phyloP scores from a whole-genome alignment of 2,797 vertebrate species.

The Apogon talboti region DNA sequence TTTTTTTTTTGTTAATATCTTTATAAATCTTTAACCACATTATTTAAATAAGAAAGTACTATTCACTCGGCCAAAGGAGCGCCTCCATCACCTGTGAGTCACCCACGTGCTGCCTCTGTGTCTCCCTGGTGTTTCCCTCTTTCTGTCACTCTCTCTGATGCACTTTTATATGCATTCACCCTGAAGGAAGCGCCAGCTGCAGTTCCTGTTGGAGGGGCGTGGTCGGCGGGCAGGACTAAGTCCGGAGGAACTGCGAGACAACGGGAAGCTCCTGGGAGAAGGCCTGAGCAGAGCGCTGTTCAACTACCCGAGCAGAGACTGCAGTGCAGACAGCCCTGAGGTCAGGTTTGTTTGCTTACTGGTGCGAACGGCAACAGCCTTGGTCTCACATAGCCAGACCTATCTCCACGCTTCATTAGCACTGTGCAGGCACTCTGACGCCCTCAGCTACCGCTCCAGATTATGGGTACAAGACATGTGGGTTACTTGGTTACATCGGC shows the following conservation, averaged over 20 bases:
- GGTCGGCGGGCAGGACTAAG: slow-evolving; percentile 86
- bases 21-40: background rate
- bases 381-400: no score
- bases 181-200: slow-evolving; percentile 91
- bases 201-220: slow-evolving; percentile 90
- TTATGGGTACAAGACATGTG: no score
- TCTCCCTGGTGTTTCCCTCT: slow-evolving; percentile 17
- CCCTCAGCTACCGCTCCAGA: no score
- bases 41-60: background rate
- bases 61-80: slow-evolving; percentile 7
- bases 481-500: no score
- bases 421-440: no score
- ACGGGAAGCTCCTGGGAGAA: slow-evolving; percentile 88
- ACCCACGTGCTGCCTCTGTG: slow-evolving; percentile 7
- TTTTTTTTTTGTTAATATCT: slow-evolving; percentile 4
- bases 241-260: slow-evolving; percentile 89
- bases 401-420: no score
- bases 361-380: background rate
- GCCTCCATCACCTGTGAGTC: slow-evolving; percentile 7
- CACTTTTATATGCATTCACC: slow-evolving; percentile 28
- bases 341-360: slow-evolving; percentile 69
- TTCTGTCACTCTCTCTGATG: slow-evolving; percentile 10
- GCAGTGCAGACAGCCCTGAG: slow-evolving; percentile 89
- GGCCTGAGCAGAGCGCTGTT: slow-evolving; percentile 87
- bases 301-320: slow-evolving; percentile 89